Evolutionary conservation across 1,140 invertebrate species (phyloP), one percentile per base, ranked within the genome.

Genomic region (Aphidius gifuensis): DNA sequence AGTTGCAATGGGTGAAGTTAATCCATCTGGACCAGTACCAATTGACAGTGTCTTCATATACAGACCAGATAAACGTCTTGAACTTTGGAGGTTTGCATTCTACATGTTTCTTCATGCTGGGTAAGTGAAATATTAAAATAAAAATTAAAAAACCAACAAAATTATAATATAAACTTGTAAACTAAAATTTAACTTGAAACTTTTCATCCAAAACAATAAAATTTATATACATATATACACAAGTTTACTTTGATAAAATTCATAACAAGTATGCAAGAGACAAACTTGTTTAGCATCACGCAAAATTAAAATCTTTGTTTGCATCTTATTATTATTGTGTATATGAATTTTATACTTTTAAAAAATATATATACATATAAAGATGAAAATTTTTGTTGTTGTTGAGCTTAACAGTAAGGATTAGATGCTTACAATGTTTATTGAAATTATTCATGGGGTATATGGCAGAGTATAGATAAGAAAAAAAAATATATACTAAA

Each of bases 91-190:
- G 73, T 98, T 97, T 79, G 82, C 96, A 64, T 88, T 94, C 67
- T 98, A 98, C 83, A 96, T 95, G 88, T 90, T 97, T 64, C 85
- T 98, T 69, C 96, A 98, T 81, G 93, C 93, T 16, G 94, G 94
- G 86, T 92, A 83, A 86, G 87, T 82, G 51, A 57, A 63, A 23
- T 43, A 40, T 9, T 40, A 40, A 48, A 16, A 16, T 16, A 16
- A 16, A 16, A 16, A 16, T 16, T 16, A 16, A 0, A 46, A 23
- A 6, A 16, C 16, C 16, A 16, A 16, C 16, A 16, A 16, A 16
- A 16, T 16, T 16, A 16, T 16, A 38, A 38, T 38, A 40, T 54
- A 43, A 40, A 54, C 38, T 60, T 54, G 44, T 23, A 11, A 53
- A n/a, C 44, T n/a, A 32, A 38, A 62, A 21, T 46, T 3, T 4